Base-by-base conservation (phyloP, 1,140 invertebrate species). In the Caenorhabditis inopinata region DNA sequence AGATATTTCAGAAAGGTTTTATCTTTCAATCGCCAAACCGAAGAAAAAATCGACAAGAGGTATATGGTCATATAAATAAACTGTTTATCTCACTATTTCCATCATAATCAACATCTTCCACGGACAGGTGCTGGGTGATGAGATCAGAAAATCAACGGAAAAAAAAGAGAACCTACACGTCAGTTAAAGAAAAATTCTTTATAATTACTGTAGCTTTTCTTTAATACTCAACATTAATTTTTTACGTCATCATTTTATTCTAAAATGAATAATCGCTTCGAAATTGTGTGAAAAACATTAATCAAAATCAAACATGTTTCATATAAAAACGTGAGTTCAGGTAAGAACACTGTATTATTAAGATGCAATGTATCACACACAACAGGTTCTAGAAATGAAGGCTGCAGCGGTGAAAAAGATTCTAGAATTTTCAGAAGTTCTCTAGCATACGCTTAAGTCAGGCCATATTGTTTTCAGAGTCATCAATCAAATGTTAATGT, bases 121-220 rank as follows among this genome's bases (percentile, higher is more conserved):
- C 16, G 51, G 51, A 58, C n/a, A n/a, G 58, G 32, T 62, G 14
- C 3, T 51, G 49, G 35, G n/a, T 32, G 53, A 29, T 68, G 58
- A 68, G 58, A 68, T 32, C 58, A 42, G 38, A 68, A 68, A 68
- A 68, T 68, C 58, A 42, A 38, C 32, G 29, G n/a, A n/a, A n/a
- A n/a, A n/a, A n/a, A n/a, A n/a, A n/a, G n/a, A n/a, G n/a, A n/a
- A n/a, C n/a, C n/a, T n/a, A n/a, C n/a, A n/a, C n/a, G n/a, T n/a
- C n/a, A n/a, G n/a, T n/a, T n/a, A n/a, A n/a, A n/a, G n/a, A n/a
- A n/a, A n/a, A n/a, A n/a, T n/a, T n/a, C n/a, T n/a, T n/a, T n/a
- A n/a, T n/a, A n/a, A n/a, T n/a, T n/a, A n/a, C n/a, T n/a, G n/a
- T n/a, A n/a, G n/a, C n/a, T n/a, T n/a, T n/a, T n/a, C n/a, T n/a